phyloP scores from a whole-genome alignment of 1,140 invertebrate genomes.

The Eriosoma lanigerum region DNA sequence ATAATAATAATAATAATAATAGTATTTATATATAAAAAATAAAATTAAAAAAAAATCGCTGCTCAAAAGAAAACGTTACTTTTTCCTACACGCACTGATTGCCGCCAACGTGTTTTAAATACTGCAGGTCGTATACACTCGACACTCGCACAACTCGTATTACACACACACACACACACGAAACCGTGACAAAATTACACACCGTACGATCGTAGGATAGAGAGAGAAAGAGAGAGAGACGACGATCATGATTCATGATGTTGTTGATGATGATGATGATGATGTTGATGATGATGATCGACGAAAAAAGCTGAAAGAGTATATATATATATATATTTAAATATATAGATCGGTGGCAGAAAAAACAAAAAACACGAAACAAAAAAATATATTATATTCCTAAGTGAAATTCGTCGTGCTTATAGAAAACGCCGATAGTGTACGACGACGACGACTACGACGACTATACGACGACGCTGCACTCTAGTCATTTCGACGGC shows the following conservation, averaged over 20 bases:
- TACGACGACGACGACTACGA: background rate
- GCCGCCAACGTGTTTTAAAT: slow-evolving; percentile 47
- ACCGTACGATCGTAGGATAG: slow-evolving; percentile 24
- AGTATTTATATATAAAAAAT: no score
- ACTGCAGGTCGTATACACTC: background rate
- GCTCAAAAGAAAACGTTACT: background rate
- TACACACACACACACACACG: background rate
- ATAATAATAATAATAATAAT: background rate
- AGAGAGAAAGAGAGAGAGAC: background rate
- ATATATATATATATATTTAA: no score
- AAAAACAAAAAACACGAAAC: no score
- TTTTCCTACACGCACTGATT: slow-evolving; percentile 44
- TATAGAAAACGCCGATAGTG: slow-evolving; percentile 19
- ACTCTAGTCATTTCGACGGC: background rate
- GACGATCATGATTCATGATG: no score
- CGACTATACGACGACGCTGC: background rate
- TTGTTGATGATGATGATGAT: background rate
- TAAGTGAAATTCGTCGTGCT: slow-evolving; percentile 29
- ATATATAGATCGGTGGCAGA: background rate
- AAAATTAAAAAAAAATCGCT: background rate
- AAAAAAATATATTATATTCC: background rate
- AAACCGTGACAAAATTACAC: slow-evolving; percentile 37
- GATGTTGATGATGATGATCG: background rate
- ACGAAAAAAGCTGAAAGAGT: slow-evolving; percentile 18
- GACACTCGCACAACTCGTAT: background rate